These are phyloP conservation scores for Styela clava DNA, from an alignment of 23 tunicate species.

Conservation along the genomic window DNA sequence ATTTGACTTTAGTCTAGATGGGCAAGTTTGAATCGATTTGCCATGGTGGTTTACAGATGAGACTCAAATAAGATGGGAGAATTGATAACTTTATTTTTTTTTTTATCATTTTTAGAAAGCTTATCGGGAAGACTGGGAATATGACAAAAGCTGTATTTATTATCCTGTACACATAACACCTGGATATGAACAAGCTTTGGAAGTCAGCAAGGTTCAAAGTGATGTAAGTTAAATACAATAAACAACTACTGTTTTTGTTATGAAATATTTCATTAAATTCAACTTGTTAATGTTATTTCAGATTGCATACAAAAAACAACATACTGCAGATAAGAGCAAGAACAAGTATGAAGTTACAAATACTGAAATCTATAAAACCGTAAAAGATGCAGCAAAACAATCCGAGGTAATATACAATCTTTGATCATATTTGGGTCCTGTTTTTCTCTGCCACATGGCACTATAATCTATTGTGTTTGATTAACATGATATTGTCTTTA, in stretches of 20 bases:
- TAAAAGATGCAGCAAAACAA: slow-evolving; percentile 32
- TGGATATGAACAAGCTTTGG: slow-evolving; percentile 80
- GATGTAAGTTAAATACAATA: slow-evolving; percentile 42
- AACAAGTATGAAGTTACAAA: slow-evolving; percentile 62
- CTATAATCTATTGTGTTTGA: too few relatives aligned
- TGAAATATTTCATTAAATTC: neutral
- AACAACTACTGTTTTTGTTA: neutral
- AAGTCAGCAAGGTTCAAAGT: slow-evolving; percentile 65
- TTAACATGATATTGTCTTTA: too few relatives aligned
- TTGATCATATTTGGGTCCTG: too few relatives aligned
- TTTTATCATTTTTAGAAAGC: slow-evolving; percentile 49
- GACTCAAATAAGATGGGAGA: too few relatives aligned
- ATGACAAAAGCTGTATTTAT: slow-evolving; percentile 71
- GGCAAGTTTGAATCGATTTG: too few relatives aligned
- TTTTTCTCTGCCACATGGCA: too few relatives aligned
- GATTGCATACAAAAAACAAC: slow-evolving; percentile 52
- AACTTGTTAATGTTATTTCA: slow-evolving; percentile 2
- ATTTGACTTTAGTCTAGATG: too few relatives aligned
- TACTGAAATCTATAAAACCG: slow-evolving; percentile 49
- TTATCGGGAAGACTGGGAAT: slow-evolving; percentile 97
- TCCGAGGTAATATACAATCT: slow-evolving; percentile 66
- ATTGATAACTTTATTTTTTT: too few relatives aligned
- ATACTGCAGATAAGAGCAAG: slow-evolving; percentile 42
- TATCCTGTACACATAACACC: slow-evolving; percentile 92
- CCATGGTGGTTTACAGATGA: too few relatives aligned